Conservation (phyloP, 2,888 invertebrate genomes). For the Mallateleia sp. region DNA sequence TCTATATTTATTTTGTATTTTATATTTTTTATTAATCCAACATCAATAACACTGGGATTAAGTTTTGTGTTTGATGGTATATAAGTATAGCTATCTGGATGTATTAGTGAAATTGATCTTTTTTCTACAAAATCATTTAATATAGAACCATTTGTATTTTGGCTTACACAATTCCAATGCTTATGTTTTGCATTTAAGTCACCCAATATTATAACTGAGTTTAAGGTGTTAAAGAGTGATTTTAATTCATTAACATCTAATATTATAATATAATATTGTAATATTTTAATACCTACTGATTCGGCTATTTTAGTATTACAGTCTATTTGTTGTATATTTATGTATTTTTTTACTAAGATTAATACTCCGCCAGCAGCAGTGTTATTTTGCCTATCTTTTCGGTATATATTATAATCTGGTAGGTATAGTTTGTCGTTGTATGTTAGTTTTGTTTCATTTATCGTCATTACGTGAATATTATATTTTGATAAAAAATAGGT, state of each 20-base stretch:
- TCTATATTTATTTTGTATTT: neutral
- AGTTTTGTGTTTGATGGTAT: neutral
- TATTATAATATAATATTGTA: no score
- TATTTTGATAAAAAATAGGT: neutral
- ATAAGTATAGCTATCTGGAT: neutral
- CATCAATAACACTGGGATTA: neutral
- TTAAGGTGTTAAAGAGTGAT: neutral
- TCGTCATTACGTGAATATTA: neutral
- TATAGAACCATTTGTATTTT: neutral
- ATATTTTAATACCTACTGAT: no score
- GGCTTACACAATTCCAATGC: neutral
- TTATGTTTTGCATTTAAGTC: conserved; percentile 34
- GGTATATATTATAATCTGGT: neutral
- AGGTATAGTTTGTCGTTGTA: neutral
- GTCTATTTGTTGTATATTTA: neutral
- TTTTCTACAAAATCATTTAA: no score
- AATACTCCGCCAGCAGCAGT: conserved; percentile 11
- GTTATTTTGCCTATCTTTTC: conserved; percentile 4
- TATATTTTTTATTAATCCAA: neutral
- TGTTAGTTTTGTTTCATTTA: neutral
- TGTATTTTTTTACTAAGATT: neutral
- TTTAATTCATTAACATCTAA: neutral
- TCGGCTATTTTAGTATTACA: neutral
- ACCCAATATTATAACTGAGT: neutral
- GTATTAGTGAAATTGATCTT: neutral